Percentiles rank a stretch among this genome's conserved stretches.
Conservation (phyloP, 2,113 vertebrate species). For the Sitta europaea region DNA sequence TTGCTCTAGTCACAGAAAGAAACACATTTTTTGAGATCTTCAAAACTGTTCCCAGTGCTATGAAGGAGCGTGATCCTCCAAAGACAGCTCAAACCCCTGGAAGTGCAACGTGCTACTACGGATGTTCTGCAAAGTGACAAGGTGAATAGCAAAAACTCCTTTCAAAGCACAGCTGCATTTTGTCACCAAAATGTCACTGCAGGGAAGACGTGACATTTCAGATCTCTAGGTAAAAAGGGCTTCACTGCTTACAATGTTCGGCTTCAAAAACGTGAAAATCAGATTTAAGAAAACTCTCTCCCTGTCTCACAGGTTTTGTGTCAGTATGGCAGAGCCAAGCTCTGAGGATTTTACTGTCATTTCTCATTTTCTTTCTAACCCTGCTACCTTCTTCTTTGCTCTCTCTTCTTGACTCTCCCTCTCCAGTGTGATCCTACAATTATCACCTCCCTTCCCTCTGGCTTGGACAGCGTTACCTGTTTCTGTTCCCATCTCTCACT, state of each 20-base stretch:
- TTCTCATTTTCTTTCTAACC: background rate
- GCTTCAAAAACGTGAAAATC: constrained; percentile 13
- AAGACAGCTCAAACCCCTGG: constrained; percentile 16
- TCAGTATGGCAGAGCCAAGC: background rate
- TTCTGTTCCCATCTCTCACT: background rate
- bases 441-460: background rate
- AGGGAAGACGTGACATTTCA: constrained; percentile 14
- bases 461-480: background rate
- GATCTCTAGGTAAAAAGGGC: constrained; percentile 3
- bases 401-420: background rate
- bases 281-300: background rate
- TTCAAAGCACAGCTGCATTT: constrained; percentile 29
- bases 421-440: background rate
- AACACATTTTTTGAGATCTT: background rate
- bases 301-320: background rate
- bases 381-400: background rate
- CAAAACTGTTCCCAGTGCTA: background rate
- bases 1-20: background rate
- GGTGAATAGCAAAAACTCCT: constrained; percentile 2
- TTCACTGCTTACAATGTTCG: background rate
- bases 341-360: background rate
- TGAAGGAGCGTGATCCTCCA: background rate
- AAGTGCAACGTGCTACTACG: background rate
- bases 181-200: constrained; percentile 43
- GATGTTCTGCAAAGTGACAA: constrained; percentile 9